Evolutionary conservation across 2,888 invertebrate genomes (phyloP).

Genomic region (Parnassius apollo): DNA sequence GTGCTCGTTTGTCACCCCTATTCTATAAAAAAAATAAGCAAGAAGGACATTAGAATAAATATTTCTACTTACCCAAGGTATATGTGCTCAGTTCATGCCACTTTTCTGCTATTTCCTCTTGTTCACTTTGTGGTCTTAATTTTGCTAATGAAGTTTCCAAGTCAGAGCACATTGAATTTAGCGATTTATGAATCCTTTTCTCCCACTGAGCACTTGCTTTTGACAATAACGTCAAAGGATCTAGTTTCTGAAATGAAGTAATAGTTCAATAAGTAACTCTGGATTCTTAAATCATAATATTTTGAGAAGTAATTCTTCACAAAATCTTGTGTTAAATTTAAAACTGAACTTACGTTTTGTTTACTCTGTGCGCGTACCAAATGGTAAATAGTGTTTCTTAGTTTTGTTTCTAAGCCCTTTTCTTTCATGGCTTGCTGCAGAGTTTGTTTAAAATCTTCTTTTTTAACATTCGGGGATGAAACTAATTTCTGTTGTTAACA

Average conservation of each 20-base stretch:
- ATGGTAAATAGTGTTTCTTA: conserved; percentile 92
- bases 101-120: conserved; percentile 90
- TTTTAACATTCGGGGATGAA: conserved; percentile 87
- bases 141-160: conserved; percentile 91
- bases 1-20: too few species aligned
- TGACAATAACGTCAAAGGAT: conserved; percentile 87
- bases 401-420: conserved; percentile 89
- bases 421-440: conserved; percentile 88
- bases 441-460: conserved; percentile 89
- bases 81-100: conserved; percentile 97
- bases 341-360: conserved; percentile 56
- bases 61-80: conserved; percentile 85
- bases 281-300: too few species aligned
- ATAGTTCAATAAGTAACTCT: too few species aligned
- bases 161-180: conserved; percentile 97
- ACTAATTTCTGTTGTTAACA: conserved; percentile 84
- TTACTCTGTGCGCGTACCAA: conserved; percentile 84
- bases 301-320: too few species aligned
- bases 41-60: not conserved
- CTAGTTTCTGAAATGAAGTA: conserved; percentile 68
- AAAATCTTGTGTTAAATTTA: too few species aligned
- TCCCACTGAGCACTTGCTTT: conserved; percentile 97
- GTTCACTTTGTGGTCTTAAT: conserved; percentile 87
- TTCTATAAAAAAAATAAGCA: too few species aligned
- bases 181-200: conserved; percentile 94